Evolutionary conservation across 2,797 vertebrate genomes (phyloP).

Genomic region (Streptopelia turtur): DNA sequence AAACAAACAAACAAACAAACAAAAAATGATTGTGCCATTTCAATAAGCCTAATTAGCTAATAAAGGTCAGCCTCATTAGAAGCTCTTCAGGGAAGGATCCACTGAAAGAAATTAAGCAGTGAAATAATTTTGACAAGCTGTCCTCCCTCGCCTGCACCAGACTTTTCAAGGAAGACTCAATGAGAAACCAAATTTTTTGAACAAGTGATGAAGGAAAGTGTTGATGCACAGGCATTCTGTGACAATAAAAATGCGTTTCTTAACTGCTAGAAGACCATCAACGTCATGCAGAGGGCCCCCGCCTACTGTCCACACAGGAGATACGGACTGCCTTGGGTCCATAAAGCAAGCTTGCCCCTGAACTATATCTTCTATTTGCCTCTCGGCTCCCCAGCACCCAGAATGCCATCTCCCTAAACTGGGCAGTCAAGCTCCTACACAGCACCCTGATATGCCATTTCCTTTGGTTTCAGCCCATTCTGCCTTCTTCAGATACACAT

Average conservation of each 20-base stretch:
- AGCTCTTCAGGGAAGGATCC: constrained; percentile 53
- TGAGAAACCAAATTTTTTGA: not conserved
- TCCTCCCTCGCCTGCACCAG: not conserved
- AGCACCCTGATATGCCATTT: not conserved
- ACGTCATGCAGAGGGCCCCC: not conserved
- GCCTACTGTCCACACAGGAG: not conserved
- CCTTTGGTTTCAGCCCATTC: not conserved
- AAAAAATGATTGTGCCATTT: constrained; percentile 9
- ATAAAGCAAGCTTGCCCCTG: not conserved
- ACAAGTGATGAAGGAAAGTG: not conserved
- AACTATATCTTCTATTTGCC: not conserved
- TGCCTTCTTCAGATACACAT: not conserved
- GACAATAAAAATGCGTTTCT: not conserved
- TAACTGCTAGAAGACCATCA: not conserved
- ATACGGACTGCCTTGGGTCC: not conserved
- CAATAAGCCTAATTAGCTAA: constrained; percentile 63
- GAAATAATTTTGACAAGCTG: constrained; percentile 29
- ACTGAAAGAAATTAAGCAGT: constrained; percentile 46
- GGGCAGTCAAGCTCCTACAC: not conserved
- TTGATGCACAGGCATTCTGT: not conserved
- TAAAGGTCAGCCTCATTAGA: constrained; percentile 73
- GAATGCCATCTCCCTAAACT: not conserved
- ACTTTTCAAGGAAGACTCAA: not conserved
- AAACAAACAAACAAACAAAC: not conserved
- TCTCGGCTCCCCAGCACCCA: not conserved